Evolutionary conservation across 2,888 invertebrate genomes (phyloP), one percentile per base, ranked within the genome.

Genomic region (Drosophila monieri): DNA sequence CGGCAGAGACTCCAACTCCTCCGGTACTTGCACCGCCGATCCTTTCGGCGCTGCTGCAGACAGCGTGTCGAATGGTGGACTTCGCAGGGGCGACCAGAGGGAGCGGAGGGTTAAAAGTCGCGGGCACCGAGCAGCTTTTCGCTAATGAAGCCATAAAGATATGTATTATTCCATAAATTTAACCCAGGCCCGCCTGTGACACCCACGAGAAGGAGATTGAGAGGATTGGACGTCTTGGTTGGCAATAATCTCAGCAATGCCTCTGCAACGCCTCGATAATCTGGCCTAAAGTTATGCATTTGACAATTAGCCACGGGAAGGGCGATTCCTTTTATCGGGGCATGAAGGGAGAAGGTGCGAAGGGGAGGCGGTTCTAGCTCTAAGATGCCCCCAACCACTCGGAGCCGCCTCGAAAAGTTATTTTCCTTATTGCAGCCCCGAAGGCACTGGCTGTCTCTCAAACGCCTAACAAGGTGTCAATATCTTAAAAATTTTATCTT

Each of bases 131-230:
- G 65, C 74, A 66, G 83, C 77, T 72, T 78, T 81, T 80, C 80
- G 88, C 87, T 90, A 90, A 90, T 90, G 90, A 90, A 90, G 90
- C 91, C 85, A 91, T 90, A 90, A 89, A 90, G 84, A 85, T 87
- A 88, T 89, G 80, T 89, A 86, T 86, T 83, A 83, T 88, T 83
- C 76, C 88, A 83, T 88, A 83, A 84, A 86, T 83, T 77, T 67
- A 77, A 80, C 65, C 65, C 66, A 73, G 72, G 39, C 69, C 75
- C 30, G 84, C 66, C 59, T 59, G 59, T 74, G 79, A 79, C 80
- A 80, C 80, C 80, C 88, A 80, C 80, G 47, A 55, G 27, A 23
- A 41, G 39, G 27, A 32, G 44, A 39, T 21, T 37, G 60, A 21
- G 46, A n/a, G 37, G 23, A 69, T 27, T 39, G 32, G 6, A 35